phyloP scores from a whole-genome alignment of 2,797 vertebrate genomes.

The Microctenopoma lineatum region DNA sequence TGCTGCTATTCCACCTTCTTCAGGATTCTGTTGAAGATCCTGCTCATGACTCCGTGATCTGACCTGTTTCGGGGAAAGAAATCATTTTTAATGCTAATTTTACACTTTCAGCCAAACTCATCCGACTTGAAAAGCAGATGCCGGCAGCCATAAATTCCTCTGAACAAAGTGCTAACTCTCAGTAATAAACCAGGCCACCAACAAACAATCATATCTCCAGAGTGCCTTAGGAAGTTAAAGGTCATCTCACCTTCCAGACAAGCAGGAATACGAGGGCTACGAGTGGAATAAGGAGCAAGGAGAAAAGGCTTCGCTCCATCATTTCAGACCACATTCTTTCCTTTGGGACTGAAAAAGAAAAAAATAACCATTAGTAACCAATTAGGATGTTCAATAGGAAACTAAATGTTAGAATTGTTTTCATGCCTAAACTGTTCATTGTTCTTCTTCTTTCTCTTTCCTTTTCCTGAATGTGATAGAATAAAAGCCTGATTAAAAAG shows the following conservation, averaged over 20 bases:
- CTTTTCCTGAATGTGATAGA: background rate
- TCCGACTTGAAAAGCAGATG: constrained; percentile 13
- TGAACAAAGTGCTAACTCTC: background rate
- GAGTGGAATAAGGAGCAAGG: constrained; percentile 81
- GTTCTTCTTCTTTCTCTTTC: too few species aligned
- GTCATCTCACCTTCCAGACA: constrained; percentile 82
- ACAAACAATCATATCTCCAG: constrained; percentile 3
- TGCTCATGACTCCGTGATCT: constrained; percentile 73
- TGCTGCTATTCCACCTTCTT: constrained; percentile 67
- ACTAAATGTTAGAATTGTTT: background rate
- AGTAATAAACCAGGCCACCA: constrained; percentile 9
- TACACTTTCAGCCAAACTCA: background rate
- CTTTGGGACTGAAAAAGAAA: constrained; percentile 19
- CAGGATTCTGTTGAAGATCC: constrained; percentile 61
- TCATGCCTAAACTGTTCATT: too few species aligned
- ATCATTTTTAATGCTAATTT: background rate
- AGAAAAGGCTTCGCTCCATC: constrained; percentile 81
- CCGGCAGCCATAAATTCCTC: constrained; percentile 16
- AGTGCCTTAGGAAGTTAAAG: constrained; percentile 25
- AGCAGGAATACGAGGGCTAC: constrained; percentile 78
- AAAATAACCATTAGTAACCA: background rate
- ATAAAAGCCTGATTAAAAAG: background rate
- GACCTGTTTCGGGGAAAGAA: constrained; percentile 63
- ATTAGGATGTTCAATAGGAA: background rate
- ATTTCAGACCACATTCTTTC: constrained; percentile 55